Percentiles rank a stretch among this genome's conserved stretches.
Evolutionary conservation across 2,888 invertebrate genomes (phyloP).

Genomic region (Pasiphila rectangulata): DNA sequence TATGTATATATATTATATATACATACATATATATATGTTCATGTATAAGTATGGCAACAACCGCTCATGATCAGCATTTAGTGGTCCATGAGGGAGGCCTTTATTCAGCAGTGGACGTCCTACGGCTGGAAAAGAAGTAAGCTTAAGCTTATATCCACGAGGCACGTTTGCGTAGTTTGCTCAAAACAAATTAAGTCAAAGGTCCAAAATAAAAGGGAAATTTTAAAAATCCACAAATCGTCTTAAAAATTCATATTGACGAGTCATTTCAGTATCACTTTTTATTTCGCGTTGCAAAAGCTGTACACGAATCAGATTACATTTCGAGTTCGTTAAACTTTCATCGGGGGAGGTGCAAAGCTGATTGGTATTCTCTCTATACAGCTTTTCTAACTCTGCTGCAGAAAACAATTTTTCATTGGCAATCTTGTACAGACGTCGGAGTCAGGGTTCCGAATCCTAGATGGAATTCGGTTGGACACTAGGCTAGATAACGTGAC

Average conservation of each 20-base stretch:
- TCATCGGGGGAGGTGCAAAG: constrained; percentile 45
- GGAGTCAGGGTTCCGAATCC: too few relatives aligned
- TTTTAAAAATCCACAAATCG: not conserved
- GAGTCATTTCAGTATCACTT: constrained; percentile 11
- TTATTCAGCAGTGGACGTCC: too few relatives aligned
- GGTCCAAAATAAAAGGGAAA: not conserved
- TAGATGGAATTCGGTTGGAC: too few relatives aligned
- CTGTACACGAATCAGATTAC: constrained; percentile 59
- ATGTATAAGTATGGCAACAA: too few relatives aligned
- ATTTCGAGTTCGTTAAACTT: constrained; percentile 66
- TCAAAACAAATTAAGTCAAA: too few relatives aligned
- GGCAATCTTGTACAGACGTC: constrained; percentile 24
- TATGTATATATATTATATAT: not conserved
- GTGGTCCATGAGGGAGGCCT: too few relatives aligned
- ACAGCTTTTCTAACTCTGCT: constrained; percentile 37
- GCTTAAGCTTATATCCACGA: too few relatives aligned
- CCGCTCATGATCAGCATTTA: too few relatives aligned
- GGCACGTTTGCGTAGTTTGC: too few relatives aligned
- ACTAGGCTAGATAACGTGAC: too few relatives aligned
- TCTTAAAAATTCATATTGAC: not conserved
- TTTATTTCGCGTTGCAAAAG: constrained; percentile 38
- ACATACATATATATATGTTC: not conserved
- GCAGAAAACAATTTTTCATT: constrained; percentile 28
- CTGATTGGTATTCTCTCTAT: constrained; percentile 52
- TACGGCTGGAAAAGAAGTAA: too few relatives aligned